Percentiles rank a stretch among this genome's conserved stretches.
These are phyloP conservation scores for Enteromius viviparus DNA, from an alignment of 2,797 vertebrate genomes.

Conservation along the genomic window DNA sequence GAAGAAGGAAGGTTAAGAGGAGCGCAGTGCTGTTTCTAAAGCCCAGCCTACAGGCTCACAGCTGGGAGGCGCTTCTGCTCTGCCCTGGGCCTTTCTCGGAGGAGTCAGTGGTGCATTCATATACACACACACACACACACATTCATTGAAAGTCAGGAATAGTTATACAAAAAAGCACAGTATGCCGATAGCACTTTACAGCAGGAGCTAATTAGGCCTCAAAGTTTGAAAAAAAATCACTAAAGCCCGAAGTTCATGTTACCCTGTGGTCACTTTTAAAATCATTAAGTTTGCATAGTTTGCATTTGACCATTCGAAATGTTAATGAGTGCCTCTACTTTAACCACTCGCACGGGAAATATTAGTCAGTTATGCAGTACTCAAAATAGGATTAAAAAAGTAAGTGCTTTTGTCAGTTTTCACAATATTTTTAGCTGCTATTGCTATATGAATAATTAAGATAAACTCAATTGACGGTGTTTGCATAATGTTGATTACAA, in stretches of 20 bases:
- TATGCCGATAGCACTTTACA: slow-evolving; percentile 43
- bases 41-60: slow-evolving; percentile 49
- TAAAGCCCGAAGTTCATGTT: slow-evolving; percentile 29
- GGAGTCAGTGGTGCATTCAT: slow-evolving; percentile 28
- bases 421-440: background rate
- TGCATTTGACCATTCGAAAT: slow-evolving; percentile 29
- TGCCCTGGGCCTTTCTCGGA: slow-evolving; percentile 50
- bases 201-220: slow-evolving; percentile 43
- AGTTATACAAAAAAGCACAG: slow-evolving; percentile 18
- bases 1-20: background rate
- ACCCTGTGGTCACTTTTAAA: slow-evolving; percentile 22
- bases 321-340: slow-evolving; percentile 6
- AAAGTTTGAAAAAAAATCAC: slow-evolving; percentile 4
- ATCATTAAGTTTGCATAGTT: background rate
- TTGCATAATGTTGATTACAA: background rate
- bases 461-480: background rate
- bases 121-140: slow-evolving; percentile 25
- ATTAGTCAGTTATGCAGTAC: background rate
- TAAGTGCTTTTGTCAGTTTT: background rate
- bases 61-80: slow-evolving; percentile 59
- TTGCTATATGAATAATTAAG: background rate
- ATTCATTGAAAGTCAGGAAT: background rate
- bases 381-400: slow-evolving; percentile 1
- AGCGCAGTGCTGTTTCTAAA: slow-evolving; percentile 12
- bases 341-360: background rate